phyloP scores from a whole-genome alignment of 2,888 invertebrate species.

The Aporophyla lueneburgensis region DNA sequence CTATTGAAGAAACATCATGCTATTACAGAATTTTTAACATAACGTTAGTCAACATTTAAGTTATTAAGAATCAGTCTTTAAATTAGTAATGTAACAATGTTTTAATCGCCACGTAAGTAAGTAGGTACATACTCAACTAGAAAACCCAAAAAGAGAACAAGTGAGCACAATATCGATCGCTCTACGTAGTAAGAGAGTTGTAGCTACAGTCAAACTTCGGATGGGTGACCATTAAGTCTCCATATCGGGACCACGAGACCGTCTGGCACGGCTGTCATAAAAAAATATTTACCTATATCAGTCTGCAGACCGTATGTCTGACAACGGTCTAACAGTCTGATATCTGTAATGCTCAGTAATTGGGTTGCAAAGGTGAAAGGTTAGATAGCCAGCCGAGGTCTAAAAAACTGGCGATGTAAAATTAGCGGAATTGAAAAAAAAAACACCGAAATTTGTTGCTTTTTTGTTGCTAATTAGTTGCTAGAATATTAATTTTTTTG shows the following conservation, averaged over 20 bases:
- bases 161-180: not conserved
- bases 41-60: not conserved
- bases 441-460: too few species aligned
- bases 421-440: too few species aligned
- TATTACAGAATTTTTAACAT: not conserved
- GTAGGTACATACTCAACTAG: not conserved
- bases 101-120: not conserved
- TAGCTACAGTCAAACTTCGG: not conserved
- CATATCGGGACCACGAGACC: not conserved
- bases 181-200: not conserved
- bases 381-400: slow-evolving; percentile 21
- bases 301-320: slow-evolving; percentile 38
- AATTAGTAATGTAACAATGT: slow-evolving; percentile 1
- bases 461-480: too few species aligned
- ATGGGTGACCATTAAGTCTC: slow-evolving; percentile 11
- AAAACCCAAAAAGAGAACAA: not conserved
- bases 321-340: slow-evolving; percentile 51
- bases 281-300: slow-evolving; percentile 50
- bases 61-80: not conserved
- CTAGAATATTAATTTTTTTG: too few species aligned
- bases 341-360: slow-evolving; percentile 46
- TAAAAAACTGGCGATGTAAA: too few species aligned
- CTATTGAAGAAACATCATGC: not conserved
- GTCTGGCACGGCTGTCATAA: slow-evolving; percentile 31
- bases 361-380: slow-evolving; percentile 46